Evolutionary conservation across 1,140 invertebrate genomes (phyloP).

Genomic region (Mactra quadrangularis): DNA sequence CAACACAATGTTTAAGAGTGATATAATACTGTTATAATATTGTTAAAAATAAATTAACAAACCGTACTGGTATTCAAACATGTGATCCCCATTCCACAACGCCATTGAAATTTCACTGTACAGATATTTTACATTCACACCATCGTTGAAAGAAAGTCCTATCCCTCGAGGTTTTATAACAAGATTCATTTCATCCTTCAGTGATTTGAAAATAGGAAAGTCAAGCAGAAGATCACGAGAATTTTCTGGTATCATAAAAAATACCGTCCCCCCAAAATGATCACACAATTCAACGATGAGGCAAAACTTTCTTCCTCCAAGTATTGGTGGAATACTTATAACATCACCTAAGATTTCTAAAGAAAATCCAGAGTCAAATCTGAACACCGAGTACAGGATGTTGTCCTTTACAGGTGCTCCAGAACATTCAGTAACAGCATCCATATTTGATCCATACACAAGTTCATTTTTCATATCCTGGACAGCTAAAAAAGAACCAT

Average conservation of each 20-base stretch:
- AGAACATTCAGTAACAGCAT: not conserved
- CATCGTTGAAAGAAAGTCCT: constrained; percentile 19
- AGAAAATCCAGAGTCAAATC: constrained; percentile 20
- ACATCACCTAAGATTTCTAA: constrained; percentile 3
- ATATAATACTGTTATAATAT: no score
- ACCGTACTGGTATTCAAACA: constrained; percentile 38
- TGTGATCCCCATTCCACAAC: constrained; percentile 33
- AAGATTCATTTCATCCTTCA: not conserved
- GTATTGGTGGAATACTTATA: constrained; percentile 1
- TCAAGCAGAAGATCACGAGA: not conserved
- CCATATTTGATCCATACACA: constrained; percentile 33
- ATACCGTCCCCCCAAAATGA: constrained; percentile 5
- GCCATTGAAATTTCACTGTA: not conserved
- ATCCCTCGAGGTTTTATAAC: constrained; percentile 9
- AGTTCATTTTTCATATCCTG: constrained; percentile 11
- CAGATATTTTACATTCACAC: constrained; percentile 3
- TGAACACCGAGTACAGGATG: constrained; percentile 23
- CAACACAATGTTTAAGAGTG: no score
- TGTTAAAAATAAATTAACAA: no score
- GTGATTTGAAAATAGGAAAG: constrained; percentile 13
- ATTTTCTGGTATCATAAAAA: constrained; percentile 39
- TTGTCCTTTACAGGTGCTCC: constrained; percentile 16
- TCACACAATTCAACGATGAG: constrained; percentile 25
- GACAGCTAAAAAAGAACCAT: not conserved
- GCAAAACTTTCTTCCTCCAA: constrained; percentile 16